Evolutionary conservation across 2,888 invertebrate species (phyloP).

Genomic region (Melinaea marsaeus): DNA sequence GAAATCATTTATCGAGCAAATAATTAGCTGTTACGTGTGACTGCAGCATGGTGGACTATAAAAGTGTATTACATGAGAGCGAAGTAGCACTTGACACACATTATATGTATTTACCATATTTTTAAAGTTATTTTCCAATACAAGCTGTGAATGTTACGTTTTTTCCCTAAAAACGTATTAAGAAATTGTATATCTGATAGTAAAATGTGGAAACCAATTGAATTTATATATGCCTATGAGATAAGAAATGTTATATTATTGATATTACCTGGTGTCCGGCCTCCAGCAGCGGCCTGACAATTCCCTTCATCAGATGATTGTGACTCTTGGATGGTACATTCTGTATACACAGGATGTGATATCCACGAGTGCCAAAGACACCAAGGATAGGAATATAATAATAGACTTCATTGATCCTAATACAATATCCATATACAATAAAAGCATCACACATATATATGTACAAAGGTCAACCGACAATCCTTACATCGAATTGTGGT

Average conservation of each 20-base stretch:
- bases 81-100: too few species aligned
- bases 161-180: neutral
- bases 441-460: too few species aligned
- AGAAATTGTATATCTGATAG: neutral
- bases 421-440: too few species aligned
- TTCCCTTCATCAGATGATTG: slow-evolving; percentile 45
- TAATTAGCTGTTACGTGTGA: too few species aligned
- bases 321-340: slow-evolving; percentile 51
- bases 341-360: slow-evolving; percentile 47
- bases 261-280: slow-evolving; percentile 26
- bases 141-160: neutral
- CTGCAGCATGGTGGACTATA: too few species aligned
- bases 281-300: slow-evolving; percentile 47
- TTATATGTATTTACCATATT: neutral
- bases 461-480: too few species aligned
- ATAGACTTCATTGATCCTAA: neutral
- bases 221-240: too few species aligned
- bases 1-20: neutral
- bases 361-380: slow-evolving; percentile 16
- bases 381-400: slow-evolving; percentile 2
- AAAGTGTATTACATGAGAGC: neutral
- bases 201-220: too few species aligned
- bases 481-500: too few species aligned
- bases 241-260: too few species aligned
- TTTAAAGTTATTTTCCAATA: slow-evolving; percentile 35